Percentiles rank a stretch among this genome's conserved stretches.
Evolutionary conservation across 2,113 vertebrate genomes (phyloP).

Genomic region (Peromyscus polionotus): DNA sequence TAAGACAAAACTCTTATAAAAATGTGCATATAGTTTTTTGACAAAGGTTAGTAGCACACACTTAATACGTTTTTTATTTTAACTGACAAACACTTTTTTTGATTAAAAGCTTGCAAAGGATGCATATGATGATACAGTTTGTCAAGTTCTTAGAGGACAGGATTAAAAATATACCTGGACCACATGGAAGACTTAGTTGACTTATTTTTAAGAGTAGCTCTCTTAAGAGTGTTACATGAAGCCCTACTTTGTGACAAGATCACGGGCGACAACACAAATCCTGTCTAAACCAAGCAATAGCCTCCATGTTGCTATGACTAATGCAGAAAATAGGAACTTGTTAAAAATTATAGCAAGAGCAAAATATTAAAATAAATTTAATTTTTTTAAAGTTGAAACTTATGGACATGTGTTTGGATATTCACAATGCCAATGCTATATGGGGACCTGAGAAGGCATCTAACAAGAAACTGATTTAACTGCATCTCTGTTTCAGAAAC

Average conservation of each 20-base stretch:
- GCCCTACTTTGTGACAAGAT: neutral
- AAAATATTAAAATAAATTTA: neutral
- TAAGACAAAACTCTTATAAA: neutral
- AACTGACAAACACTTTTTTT: neutral
- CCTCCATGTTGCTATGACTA: neutral
- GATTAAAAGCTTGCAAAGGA: neutral
- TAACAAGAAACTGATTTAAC: neutral
- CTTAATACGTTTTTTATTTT: slow-evolving; percentile 11
- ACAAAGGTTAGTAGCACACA: neutral
- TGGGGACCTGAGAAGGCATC: neutral
- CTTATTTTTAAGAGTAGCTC: neutral
- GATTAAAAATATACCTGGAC: neutral
- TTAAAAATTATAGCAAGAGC: neutral
- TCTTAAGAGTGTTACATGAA: neutral
- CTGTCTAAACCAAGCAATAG: neutral
- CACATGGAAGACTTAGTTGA: neutral
- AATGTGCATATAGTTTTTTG: neutral
- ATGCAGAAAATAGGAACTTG: neutral
- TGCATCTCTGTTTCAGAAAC: neutral
- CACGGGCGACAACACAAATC: neutral
- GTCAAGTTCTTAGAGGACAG: neutral
- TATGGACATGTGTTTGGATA: neutral
- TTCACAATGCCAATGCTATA: neutral
- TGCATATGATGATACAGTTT: neutral
- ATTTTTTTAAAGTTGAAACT: neutral